Conservation (phyloP, 1,140 invertebrate genomes). For the Agraylea sexmaculata region DNA sequence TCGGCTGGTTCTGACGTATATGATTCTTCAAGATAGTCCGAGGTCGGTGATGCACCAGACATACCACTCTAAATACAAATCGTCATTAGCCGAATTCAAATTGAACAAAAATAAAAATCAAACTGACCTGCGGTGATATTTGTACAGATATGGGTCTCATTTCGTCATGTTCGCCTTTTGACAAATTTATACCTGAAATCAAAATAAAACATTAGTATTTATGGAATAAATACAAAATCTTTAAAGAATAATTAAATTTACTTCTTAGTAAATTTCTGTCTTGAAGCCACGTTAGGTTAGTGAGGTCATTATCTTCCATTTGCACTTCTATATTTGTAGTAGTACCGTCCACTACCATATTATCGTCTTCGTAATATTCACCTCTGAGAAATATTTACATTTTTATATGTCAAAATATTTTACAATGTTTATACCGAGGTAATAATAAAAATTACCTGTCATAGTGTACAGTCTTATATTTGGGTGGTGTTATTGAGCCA, state of each 20-base stretch:
- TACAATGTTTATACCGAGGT: no score
- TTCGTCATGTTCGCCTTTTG: slow-evolving; percentile 34
- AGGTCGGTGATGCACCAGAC: slow-evolving; percentile 26
- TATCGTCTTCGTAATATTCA: slow-evolving; percentile 12
- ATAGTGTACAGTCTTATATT: no score
- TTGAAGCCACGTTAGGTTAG: slow-evolving; percentile 81
- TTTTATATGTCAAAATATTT: no score
- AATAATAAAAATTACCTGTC: no score
- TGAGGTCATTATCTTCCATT: slow-evolving; percentile 73
- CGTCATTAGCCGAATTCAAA: neutral
- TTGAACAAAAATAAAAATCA: slow-evolving; percentile 3
- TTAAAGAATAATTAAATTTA: slow-evolving; percentile 21
- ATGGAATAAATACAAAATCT: neutral
- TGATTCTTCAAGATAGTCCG: slow-evolving; percentile 33
- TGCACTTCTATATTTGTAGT: neutral
- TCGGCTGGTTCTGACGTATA: slow-evolving; percentile 30
- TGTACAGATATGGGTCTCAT: slow-evolving; percentile 23
- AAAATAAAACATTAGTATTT: slow-evolving; percentile 11
- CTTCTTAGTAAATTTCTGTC: slow-evolving; percentile 82
- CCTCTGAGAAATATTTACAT: no score
- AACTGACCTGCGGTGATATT: slow-evolving; percentile 18
- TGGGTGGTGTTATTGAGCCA: no score
- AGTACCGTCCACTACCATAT: slow-evolving; percentile 8
- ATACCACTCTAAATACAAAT: slow-evolving; percentile 13
- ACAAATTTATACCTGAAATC: slow-evolving; percentile 41